A percentile compares a stretch with the other conserved stretches of the same genome.
Conservation (phyloP, 2,797 vertebrate species). For the Dryobates pubescens region DNA sequence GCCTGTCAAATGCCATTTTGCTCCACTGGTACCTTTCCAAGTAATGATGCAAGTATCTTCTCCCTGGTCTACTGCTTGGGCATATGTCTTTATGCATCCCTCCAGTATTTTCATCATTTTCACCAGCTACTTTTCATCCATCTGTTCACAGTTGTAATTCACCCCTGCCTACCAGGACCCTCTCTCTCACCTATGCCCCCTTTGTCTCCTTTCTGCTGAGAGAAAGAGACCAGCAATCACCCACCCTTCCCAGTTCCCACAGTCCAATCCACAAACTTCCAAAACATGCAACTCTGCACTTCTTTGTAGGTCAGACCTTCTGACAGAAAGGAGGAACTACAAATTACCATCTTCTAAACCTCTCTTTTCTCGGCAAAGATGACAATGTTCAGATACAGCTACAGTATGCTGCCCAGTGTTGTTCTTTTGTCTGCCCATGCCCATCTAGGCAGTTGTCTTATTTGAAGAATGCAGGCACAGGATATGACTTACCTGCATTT, state of each 20-base stretch:
- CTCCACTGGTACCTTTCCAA: not conserved
- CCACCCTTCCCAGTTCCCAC: not conserved
- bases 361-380: not conserved
- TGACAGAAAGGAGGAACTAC: not conserved
- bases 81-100: not conserved
- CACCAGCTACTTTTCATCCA: not conserved
- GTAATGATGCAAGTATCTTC: not conserved
- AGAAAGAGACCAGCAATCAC: not conserved
- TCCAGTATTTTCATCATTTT: not conserved
- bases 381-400: not conserved
- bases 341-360: not conserved
- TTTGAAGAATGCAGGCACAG: not conserved
- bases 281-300: not conserved
- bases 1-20: not conserved
- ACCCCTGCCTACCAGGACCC: not conserved
- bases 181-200: not conserved
- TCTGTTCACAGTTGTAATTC: not conserved
- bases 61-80: not conserved
- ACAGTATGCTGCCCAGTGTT: not conserved
- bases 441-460: not conserved
- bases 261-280: not conserved
- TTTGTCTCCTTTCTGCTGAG: not conserved
- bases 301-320: not conserved
- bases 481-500: not conserved
- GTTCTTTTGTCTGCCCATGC: not conserved